Evolutionary conservation across 2,113 vertebrate genomes (phyloP), one percentile per base, ranked within the genome.

Genomic region (Cathartes aura): DNA sequence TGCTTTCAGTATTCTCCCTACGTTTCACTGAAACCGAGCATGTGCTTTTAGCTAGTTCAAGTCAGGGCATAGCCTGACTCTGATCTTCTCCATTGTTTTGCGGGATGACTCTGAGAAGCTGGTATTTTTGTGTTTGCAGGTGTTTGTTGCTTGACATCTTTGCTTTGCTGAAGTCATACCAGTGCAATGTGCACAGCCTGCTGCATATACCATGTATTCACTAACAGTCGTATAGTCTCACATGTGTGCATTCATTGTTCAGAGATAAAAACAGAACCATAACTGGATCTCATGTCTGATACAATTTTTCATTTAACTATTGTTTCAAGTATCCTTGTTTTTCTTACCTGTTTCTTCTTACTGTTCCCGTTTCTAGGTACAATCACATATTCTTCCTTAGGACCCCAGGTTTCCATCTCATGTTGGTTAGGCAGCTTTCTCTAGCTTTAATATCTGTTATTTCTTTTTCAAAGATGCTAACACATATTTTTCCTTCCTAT

Each of bases 41-140:
- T 81, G 96, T 88, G 92, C 87, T 79, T 14, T 6, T 13, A 60
- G 94, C 80, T 56, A 38, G 91, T 96, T 97, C 95, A 75, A 2
- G 27, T 12, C 87, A 40, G 73, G 90, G 86, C 90, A 95, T 17
- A 76, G 60, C 91, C 59, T 3, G 72, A 56, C 90, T 76, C 66
- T 8, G 15, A 20, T 27, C 85, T 29, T 73, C 53, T 38, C 92
- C n/a, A 0, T n/a, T 34, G 80, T 18, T 75, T 36, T 23, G 42
- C 2, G 14, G 86, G 76, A 42, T 48, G 93, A 2, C 71, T 67
- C 80, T 3, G 74, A 59, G 62, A 48, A 48, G 64, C 60, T 23
- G 79, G 0, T 53, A 12, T 40, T 63, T 14, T 47, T 14, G 53
- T 40, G 36, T 21, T 75, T 86, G 91, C 91, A 84, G 93, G 82